Conservation (phyloP, 2,888 invertebrate species). For the Ophion slaviceki region DNA sequence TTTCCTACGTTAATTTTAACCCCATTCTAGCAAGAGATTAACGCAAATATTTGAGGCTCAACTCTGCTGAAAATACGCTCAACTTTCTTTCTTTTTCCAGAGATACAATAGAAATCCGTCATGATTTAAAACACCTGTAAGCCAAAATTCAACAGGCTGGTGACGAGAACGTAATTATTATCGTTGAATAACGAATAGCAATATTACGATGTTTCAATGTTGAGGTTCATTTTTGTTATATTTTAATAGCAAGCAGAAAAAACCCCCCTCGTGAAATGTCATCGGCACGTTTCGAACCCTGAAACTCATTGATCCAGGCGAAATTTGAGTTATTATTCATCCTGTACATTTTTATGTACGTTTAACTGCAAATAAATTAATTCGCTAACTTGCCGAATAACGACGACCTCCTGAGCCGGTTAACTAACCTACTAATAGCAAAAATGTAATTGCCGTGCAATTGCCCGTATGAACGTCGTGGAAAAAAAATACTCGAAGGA, state of each 20-base stretch:
- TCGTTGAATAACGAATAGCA: slow-evolving; percentile 52
- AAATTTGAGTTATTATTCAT: background rate
- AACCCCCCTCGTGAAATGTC: slow-evolving; percentile 15
- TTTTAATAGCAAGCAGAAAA: slow-evolving; percentile 18
- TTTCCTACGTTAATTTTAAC: slow-evolving; percentile 12
- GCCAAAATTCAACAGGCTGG: slow-evolving; percentile 72
- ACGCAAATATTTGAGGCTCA: slow-evolving; percentile 23
- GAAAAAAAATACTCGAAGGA: background rate
- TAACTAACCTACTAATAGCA: too few relatives aligned
- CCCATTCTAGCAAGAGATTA: slow-evolving; percentile 24
- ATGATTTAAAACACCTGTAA: slow-evolving; percentile 81
- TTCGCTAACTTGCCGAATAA: background rate
- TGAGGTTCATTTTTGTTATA: slow-evolving; percentile 27
- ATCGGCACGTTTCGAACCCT: background rate
- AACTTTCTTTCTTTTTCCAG: slow-evolving; percentile 77
- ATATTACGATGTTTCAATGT: slow-evolving; percentile 53
- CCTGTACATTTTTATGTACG: background rate
- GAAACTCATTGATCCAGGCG: background rate
- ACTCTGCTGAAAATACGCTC: slow-evolving; percentile 73
- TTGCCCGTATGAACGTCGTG: background rate
- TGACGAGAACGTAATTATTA: slow-evolving; percentile 65
- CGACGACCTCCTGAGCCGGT: background rate
- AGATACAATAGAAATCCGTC: slow-evolving; percentile 78
- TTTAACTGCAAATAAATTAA: background rate
- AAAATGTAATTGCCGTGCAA: background rate